These are phyloP conservation scores for Tragopan temminckii DNA, from an alignment of 2,797 vertebrate species.

Conservation along the genomic window DNA sequence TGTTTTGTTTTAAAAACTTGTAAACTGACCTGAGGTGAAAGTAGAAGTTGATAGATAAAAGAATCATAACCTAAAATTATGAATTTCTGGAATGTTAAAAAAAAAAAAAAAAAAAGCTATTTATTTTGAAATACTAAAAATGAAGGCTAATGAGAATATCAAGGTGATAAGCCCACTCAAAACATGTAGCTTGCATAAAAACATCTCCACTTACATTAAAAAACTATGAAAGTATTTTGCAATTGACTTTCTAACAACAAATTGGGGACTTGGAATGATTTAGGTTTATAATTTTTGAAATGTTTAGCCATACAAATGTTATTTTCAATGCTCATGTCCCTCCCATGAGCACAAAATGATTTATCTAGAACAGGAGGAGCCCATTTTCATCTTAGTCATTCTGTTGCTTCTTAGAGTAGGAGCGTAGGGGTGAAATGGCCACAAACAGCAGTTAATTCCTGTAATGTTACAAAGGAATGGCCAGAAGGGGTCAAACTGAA, in stretches of 20 bases:
- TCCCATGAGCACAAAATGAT: background rate
- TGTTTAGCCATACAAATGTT: background rate
- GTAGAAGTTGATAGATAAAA: background rate
- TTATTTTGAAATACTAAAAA: slow-evolving; percentile 23
- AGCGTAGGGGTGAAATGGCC: background rate
- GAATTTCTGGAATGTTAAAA: slow-evolving; percentile 1
- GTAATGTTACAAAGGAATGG: slow-evolving; percentile 16
- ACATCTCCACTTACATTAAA: background rate
- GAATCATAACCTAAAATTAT: slow-evolving; percentile 8
- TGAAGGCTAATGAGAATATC: slow-evolving; percentile 38
- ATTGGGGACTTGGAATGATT: slow-evolving; percentile 2
- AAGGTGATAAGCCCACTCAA: slow-evolving; percentile 36
- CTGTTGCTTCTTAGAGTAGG: background rate
- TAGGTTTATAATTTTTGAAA: slow-evolving; percentile 10
- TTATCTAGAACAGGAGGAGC: background rate
- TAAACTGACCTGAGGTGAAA: background rate
- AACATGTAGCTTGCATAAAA: slow-evolving; percentile 34
- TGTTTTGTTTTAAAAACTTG: background rate
- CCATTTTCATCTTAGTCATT: background rate
- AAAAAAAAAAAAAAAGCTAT: background rate
- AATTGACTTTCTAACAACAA: background rate
- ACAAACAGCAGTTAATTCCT: slow-evolving; percentile 27
- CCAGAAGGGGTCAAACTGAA: background rate
- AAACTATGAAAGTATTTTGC: slow-evolving; percentile 8
- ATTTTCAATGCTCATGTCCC: background rate